Evolutionary conservation across 2,113 vertebrate genomes (phyloP).

Genomic region (Callionymus lyra): DNA sequence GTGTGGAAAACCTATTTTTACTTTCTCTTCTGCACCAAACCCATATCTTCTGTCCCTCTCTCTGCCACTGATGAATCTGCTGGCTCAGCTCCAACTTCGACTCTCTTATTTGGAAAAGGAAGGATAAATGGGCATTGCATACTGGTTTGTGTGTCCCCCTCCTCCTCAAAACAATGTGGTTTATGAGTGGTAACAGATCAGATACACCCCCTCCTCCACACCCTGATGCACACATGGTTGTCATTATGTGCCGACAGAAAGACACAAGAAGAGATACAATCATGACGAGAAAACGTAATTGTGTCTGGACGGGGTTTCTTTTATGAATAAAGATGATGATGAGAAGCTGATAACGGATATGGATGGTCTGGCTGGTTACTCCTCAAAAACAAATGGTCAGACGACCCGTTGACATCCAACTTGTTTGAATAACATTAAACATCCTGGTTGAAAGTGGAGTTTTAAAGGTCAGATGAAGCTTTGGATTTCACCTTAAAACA

Average conservation of each 20-base stretch:
- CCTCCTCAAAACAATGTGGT: slow-evolving; percentile 4
- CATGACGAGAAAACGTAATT: background rate
- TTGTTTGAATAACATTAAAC: no score
- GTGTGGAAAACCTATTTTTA: slow-evolving; percentile 50
- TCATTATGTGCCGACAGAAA: slow-evolving; percentile 5
- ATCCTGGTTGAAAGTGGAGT: no score
- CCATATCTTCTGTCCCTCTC: slow-evolving; percentile 5
- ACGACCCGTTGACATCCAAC: no score
- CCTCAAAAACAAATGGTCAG: no score
- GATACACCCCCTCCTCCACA: background rate
- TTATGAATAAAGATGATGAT: background rate
- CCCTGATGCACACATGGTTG: slow-evolving; percentile 13
- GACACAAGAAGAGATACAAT: background rate
- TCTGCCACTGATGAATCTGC: slow-evolving; percentile 1
- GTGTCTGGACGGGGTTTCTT: background rate
- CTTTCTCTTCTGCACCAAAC: slow-evolving; percentile 40
- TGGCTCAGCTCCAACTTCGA: slow-evolving; percentile 17
- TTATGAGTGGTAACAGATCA: slow-evolving; percentile 9
- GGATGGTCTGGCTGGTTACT: no score
- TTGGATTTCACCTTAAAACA: no score
- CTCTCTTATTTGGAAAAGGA: slow-evolving; percentile 48
- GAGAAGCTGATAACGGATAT: background rate
- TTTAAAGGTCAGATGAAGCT: no score
- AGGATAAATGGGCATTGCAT: slow-evolving; percentile 52
- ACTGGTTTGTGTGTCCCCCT: slow-evolving; percentile 30